Percentiles rank a stretch among this genome's conserved stretches.
Evolutionary conservation across 2,797 vertebrate genomes (phyloP).

Genomic region (Echeneis naucrates): DNA sequence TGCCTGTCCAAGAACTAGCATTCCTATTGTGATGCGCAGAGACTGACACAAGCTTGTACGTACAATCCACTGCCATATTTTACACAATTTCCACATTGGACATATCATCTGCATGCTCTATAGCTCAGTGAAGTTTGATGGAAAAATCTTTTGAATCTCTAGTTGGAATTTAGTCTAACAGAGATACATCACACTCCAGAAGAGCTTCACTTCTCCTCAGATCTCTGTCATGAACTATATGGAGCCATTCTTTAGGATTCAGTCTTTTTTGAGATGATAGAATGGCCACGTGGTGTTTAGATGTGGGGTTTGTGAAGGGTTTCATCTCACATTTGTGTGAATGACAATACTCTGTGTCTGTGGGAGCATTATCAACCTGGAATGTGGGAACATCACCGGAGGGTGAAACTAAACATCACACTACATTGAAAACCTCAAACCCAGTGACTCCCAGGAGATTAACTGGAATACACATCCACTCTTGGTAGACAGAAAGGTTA

Average conservation of each 20-base stretch:
- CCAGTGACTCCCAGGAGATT: background rate
- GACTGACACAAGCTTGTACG: conserved; percentile 45
- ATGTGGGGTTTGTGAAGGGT: conserved; percentile 10
- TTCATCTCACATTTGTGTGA: background rate
- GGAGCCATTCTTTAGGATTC: conserved; percentile 31
- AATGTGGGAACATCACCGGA: conserved; percentile 16
- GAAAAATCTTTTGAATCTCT: conserved; percentile 35
- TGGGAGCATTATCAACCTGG: conserved; percentile 2
- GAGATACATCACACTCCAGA: conserved; percentile 17
- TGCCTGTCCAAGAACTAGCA: conserved; percentile 23
- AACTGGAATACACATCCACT: background rate
- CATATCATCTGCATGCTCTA: conserved; percentile 60
- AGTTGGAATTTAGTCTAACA: conserved; percentile 12
- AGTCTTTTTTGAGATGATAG: background rate
- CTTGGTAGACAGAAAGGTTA: background rate
- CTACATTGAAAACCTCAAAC: background rate
- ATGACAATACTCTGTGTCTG: background rate
- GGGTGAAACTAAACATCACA: conserved; percentile 9
- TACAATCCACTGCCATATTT: conserved; percentile 44
- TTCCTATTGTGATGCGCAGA: conserved; percentile 50
- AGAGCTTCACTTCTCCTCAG: conserved; percentile 26
- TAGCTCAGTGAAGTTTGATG: conserved; percentile 29
- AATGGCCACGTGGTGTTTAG: background rate
- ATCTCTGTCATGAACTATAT: conserved; percentile 34
- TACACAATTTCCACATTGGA: conserved; percentile 36